These are phyloP conservation scores for Cromileptes altivelis DNA, from an alignment of 2,113 vertebrate genomes.

Conservation along the genomic window DNA sequence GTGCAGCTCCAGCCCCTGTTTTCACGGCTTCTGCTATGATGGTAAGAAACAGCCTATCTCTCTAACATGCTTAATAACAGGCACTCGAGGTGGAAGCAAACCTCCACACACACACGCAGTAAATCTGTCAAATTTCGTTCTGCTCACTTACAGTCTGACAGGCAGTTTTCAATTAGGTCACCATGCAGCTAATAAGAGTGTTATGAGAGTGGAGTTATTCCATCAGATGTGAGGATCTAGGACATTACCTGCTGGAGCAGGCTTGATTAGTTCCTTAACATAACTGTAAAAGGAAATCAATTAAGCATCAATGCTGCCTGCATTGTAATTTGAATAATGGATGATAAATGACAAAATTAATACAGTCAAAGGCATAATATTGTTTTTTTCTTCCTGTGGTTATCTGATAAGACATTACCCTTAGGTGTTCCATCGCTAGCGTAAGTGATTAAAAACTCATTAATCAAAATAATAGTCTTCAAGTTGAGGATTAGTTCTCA, in stretches of 20 bases:
- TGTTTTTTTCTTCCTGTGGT: constrained; percentile 23
- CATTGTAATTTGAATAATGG: constrained; percentile 73
- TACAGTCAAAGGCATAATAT: constrained; percentile 58
- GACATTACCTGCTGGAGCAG: constrained; percentile 64
- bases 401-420: constrained; percentile 44
- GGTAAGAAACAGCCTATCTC: constrained; percentile 76
- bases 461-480: constrained; percentile 41
- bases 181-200: constrained; percentile 82
- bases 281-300: constrained; percentile 67
- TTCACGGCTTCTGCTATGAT: constrained; percentile 88
- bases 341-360: constrained; percentile 70
- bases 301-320: constrained; percentile 59
- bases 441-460: constrained; percentile 59
- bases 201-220: constrained; percentile 81
- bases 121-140: constrained; percentile 54
- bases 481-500: constrained; percentile 39
- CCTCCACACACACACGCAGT: neutral
- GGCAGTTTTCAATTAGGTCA: constrained; percentile 74
- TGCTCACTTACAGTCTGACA: constrained; percentile 60
- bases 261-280: constrained; percentile 70
- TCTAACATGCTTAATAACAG: constrained; percentile 55
- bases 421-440: constrained; percentile 45
- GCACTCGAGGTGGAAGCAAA: constrained; percentile 25
- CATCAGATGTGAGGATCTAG: constrained; percentile 78
- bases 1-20: constrained; percentile 86